Percentiles rank a stretch among this genome's conserved stretches.
phyloP scores from a whole-genome alignment of 2,113 vertebrate genomes.

The Rhinoptilus africanus region DNA sequence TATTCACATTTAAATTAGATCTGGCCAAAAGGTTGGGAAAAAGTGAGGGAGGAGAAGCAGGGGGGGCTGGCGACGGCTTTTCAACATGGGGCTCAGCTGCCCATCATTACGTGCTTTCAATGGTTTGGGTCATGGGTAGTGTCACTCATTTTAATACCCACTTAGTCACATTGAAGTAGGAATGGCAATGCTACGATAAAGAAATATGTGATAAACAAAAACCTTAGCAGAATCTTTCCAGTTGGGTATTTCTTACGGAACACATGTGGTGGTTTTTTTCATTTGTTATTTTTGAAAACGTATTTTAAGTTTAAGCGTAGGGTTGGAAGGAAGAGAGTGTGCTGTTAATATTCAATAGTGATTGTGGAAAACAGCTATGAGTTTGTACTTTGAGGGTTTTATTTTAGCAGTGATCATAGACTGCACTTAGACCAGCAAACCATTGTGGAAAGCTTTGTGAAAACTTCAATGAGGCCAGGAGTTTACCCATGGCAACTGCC shows the following conservation, averaged over 20 bases:
- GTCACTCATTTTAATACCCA: slow-evolving; percentile 47
- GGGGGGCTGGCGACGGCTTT: slow-evolving; percentile 2
- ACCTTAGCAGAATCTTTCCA: not conserved
- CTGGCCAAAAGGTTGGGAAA: slow-evolving; percentile 45
- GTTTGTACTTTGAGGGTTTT: not conserved
- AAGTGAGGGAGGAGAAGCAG: slow-evolving; percentile 2
- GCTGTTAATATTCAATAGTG: not conserved
- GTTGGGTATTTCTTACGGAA: not conserved
- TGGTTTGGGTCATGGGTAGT: slow-evolving; percentile 23
- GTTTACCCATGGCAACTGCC: slow-evolving; percentile 21
- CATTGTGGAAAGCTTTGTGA: slow-evolving; percentile 4
- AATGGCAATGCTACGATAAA: not conserved
- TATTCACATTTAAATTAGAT: slow-evolving; percentile 67
- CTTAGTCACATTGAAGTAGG: slow-evolving; percentile 34
- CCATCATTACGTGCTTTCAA: slow-evolving; percentile 57
- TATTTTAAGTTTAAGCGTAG: not conserved
- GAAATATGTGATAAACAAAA: slow-evolving; percentile 14
- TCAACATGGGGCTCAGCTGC: slow-evolving; percentile 37
- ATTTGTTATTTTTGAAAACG: not conserved
- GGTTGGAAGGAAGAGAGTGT: not conserved
- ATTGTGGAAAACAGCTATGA: not conserved
- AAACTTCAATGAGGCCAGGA: slow-evolving; percentile 2
- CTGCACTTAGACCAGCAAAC: not conserved
- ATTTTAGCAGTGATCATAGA: not conserved
- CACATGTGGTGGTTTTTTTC: accelerated